Percentiles rank a stretch among this genome's conserved stretches.
Conservation (phyloP, 2,797 vertebrate genomes). For the Phalanger gymnotis region DNA sequence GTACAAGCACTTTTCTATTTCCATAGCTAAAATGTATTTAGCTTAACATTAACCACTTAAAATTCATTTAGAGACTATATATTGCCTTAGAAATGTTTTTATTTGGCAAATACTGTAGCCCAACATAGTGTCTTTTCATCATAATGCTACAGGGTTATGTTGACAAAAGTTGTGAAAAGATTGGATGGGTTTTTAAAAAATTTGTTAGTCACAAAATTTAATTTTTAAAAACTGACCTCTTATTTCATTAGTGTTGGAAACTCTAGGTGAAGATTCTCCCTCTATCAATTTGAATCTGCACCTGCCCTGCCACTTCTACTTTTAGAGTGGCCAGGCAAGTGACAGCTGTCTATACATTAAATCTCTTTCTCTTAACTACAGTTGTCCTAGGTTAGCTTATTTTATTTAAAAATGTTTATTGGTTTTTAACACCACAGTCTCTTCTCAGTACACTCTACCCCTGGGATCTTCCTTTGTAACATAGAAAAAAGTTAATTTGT, state of each 20-base stretch:
- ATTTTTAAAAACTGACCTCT: background rate
- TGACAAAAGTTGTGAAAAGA: background rate
- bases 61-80: constrained; percentile 26
- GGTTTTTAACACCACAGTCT: background rate
- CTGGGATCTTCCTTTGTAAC: background rate
- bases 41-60: constrained; percentile 23
- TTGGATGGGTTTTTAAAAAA: background rate
- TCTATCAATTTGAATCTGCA: background rate
- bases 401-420: background rate
- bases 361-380: background rate
- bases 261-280: background rate
- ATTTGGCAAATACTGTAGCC: constrained; percentile 28
- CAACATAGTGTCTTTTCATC: background rate
- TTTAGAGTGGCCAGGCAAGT: background rate
- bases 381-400: background rate
- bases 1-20: background rate
- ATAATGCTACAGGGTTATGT: background rate
- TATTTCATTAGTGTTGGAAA: background rate
- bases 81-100: constrained; percentile 38
- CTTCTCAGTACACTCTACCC: background rate
- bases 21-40: constrained; percentile 10
- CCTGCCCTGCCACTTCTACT: background rate
- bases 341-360: background rate
- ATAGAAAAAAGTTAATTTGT: background rate
- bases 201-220: background rate